Evolutionary conservation across 2,888 invertebrate genomes (phyloP), one percentile per base, ranked within the genome.

Genomic region (Ptychoptera contaminata): DNA sequence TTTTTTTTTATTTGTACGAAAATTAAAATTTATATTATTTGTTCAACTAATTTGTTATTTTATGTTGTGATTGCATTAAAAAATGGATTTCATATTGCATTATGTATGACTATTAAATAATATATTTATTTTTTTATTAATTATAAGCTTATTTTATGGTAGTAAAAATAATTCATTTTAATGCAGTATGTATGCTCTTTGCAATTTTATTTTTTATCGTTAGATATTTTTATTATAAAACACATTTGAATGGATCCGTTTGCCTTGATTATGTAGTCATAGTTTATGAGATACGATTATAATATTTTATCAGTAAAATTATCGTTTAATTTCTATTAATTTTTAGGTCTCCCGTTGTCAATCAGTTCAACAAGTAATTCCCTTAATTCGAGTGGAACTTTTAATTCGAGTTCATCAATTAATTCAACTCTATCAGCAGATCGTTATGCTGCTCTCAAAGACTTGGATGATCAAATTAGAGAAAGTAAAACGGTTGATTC

Each of bases 361-460:
- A 43, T 46, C 36, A 51, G 48, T 39, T 52, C 52, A 53, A 54
- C 50, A 35, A 55, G 49, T 47, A 56, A 53, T 44, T 50, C 49
- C 23, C 42, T 50, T 16, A 52, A 53, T 39, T 54, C 55, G 46
- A 55, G 50, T 50, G 52, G 52, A 49, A 51, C 54, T 49, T 55
- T 53, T 44, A 55, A 51, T 48, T 53, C 55, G 12, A 55, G 50
- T 48, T 52, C 61, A 45, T 52, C 52, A 41, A 40, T 50, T 40
- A 52, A 47, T 49, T 52, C 52, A 46, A 55, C 56, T 7, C 65
- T 63, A 51, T 60, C 76, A 58, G 86, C 83, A 70, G 94, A 96
- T 68, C 82, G 88, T 53, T 96, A 96, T 68, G 93, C 94, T 52
- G 93, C 94, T 42, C 73, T 96, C 48, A 91, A 93, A 66, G 93